Base-by-base conservation (phyloP, 1,140 invertebrate species). In the Lepidurus packardi region DNA sequence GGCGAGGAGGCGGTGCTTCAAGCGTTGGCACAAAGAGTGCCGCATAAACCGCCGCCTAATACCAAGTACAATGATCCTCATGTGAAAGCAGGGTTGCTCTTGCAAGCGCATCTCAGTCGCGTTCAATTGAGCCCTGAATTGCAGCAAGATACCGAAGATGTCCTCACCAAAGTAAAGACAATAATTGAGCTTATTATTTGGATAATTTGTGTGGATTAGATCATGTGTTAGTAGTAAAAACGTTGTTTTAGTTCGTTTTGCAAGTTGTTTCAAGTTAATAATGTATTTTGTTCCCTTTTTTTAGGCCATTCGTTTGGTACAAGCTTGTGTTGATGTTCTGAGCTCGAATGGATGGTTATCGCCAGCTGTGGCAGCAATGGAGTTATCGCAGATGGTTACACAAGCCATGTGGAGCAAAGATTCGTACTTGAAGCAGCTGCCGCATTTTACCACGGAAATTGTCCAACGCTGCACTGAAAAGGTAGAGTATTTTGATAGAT, bases 381-480 rank as follows among this genome's bases (percentile, higher is more conserved):
- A 99, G 86, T 86, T 99, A 78, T 96, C 98, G 0, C 98, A 99
- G 86, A 99, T 99, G 97, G 93, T 98, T 0, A 99, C 98, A 0
- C 98, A 99, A 87, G 97, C 97, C 3, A 98, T 99, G 96, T 99
- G 98, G 96, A 95, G 92, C 78, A 99, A 98, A 85, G 98, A 99
- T 85, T 97, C 95, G 0, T 98, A 98, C 84, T 87, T 99, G 73
- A 95, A 98, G 82, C 98, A 99, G 83, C 85, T 99, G 80, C 98
- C 98, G 5, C 97, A 99, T 85, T 99, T 99, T 84, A 93, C 90
- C 13, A 82, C 87, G 0, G 97, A 98, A 1, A 92, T 97, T 73
- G 92, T 98, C 77, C 95, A 96, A 83, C 85, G 94, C 7, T 98
- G 96, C 83, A 91, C 92, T 0, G 95, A 97, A 42, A 65, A 65